Conservation (phyloP, 2,888 invertebrate species). For the Blastobasis adustella region DNA sequence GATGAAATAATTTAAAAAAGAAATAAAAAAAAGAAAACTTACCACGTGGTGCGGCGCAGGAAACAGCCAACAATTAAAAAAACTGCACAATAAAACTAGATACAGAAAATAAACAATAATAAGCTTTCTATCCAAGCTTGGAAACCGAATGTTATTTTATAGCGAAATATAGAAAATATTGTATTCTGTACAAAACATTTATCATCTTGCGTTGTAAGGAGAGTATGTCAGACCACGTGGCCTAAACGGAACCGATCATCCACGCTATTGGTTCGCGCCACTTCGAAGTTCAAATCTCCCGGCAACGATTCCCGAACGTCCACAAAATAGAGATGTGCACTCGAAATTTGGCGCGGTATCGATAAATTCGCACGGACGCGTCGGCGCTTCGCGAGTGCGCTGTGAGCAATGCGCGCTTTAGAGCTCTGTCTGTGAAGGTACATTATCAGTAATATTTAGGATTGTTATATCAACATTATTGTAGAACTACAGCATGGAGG, state of each 20-base stretch:
- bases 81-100: too few species aligned
- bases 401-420: constrained; percentile 24
- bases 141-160: constrained; percentile 33
- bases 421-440: constrained; percentile 16
- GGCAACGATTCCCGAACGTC: constrained; percentile 14
- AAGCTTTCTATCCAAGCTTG: neutral
- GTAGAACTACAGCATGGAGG: constrained; percentile 3
- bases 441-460: constrained; percentile 31
- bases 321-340: constrained; percentile 25
- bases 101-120: too few species aligned
- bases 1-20: too few species aligned
- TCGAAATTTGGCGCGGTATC: constrained; percentile 15
- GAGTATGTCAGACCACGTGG: constrained; percentile 21
- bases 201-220: constrained; percentile 33
- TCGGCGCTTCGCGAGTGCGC: constrained; percentile 23
- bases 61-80: too few species aligned
- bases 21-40: too few species aligned
- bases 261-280: constrained; percentile 1
- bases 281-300: constrained; percentile 12
- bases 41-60: too few species aligned
- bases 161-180: constrained; percentile 46
- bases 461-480: constrained; percentile 28
- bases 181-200: constrained; percentile 32
- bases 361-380: constrained; percentile 11
- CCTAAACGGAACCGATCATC: constrained; percentile 17